These are phyloP conservation scores for Atta texana DNA, from an alignment of 1,140 invertebrate species.

Conservation along the genomic window DNA sequence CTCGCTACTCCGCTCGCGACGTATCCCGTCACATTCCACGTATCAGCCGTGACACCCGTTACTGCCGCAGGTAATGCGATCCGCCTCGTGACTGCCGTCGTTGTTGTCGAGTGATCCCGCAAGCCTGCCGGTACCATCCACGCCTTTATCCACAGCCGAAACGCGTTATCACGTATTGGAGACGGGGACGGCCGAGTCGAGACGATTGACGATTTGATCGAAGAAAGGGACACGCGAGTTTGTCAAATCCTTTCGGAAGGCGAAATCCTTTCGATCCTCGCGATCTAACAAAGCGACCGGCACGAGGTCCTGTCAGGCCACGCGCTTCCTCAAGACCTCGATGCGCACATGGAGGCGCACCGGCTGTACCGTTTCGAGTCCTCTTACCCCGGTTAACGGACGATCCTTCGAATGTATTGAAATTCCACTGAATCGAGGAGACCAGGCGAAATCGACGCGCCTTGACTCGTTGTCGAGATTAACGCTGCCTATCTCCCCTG, in stretches of 20 bases:
- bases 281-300: background rate
- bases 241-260: too few species aligned
- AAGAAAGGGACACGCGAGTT: background rate
- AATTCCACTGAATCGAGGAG: too few species aligned
- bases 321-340: constrained; percentile 10
- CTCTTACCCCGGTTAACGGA: too few species aligned
- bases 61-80: constrained; percentile 53
- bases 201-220: background rate
- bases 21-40: constrained; percentile 73
- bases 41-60: constrained; percentile 56
- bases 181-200: background rate
- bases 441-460: too few species aligned
- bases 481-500: too few species aligned
- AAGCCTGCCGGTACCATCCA: constrained; percentile 38
- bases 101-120: constrained; percentile 18
- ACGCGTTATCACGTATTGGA: background rate
- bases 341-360: constrained; percentile 23
- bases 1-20: constrained; percentile 57
- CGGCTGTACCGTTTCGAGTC: background rate
- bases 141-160: constrained; percentile 30
- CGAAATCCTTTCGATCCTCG: background rate
- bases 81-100: constrained; percentile 33
- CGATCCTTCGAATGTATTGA: too few species aligned
- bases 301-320: constrained; percentile 31
- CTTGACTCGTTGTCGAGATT: too few species aligned